Evolutionary conservation across 2,888 invertebrate species (phyloP).

Genomic region (Agonum fuliginosum): DNA sequence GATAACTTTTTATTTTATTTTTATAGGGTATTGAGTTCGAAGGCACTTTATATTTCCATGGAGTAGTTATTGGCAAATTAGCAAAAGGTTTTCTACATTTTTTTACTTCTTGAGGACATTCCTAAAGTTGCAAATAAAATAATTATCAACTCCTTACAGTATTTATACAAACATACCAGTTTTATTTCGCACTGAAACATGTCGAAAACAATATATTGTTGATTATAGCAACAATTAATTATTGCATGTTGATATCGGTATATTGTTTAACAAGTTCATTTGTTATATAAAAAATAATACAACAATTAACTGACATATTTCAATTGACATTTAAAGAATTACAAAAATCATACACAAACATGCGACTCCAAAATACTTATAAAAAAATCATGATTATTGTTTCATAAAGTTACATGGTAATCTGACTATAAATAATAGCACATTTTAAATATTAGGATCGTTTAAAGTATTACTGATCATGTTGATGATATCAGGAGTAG

Average conservation of each 20-base stretch:
- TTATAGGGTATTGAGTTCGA: not conserved
- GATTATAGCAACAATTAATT: constrained; percentile 14
- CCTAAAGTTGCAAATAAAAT: constrained; percentile 7
- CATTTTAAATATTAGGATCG: too few species aligned
- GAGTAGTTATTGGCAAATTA: constrained; percentile 45
- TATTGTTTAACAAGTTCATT: constrained; percentile 42
- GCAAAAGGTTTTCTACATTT: constrained; percentile 45
- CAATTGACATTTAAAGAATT: constrained; percentile 10
- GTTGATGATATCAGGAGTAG: too few species aligned
- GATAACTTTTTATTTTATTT: not conserved
- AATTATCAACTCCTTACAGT: not conserved
- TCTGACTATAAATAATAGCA: too few species aligned
- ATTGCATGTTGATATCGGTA: constrained; percentile 1
- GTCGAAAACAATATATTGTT: constrained; percentile 46
- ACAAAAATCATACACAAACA: not conserved
- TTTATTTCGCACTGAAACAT: constrained; percentile 45
- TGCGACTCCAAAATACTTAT: not conserved
- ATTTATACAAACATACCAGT: constrained; percentile 32
- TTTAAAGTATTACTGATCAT: too few species aligned
- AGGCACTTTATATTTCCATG: constrained; percentile 45
- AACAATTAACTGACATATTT: constrained; percentile 6
- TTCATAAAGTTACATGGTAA: too few species aligned
- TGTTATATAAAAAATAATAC: constrained; percentile 8
- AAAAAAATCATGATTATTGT: too few species aligned
- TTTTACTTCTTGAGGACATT: constrained; percentile 3